phyloP scores from a whole-genome alignment of 2,113 vertebrate species.

The Psilopogon haemacephalus region DNA sequence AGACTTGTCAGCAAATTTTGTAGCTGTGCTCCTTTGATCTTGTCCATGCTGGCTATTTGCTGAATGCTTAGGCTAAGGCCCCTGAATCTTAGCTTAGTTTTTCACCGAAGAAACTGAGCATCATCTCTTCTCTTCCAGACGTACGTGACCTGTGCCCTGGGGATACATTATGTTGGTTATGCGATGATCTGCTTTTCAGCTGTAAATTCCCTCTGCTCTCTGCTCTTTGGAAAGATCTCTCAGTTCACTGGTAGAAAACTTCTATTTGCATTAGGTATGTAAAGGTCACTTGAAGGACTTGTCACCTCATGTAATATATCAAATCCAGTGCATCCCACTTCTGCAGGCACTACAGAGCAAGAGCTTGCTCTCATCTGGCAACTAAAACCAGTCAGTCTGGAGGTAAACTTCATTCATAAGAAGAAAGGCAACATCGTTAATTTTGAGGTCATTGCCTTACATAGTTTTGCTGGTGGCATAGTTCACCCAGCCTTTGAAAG shows the following conservation, averaged over 20 bases:
- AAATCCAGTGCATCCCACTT: background rate
- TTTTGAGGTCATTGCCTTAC: background rate
- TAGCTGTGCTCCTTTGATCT: background rate
- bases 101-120: background rate
- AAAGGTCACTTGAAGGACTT: background rate
- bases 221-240: constrained; percentile 83
- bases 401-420: background rate
- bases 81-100: background rate
- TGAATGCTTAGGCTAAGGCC: background rate
- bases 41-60: background rate
- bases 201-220: constrained; percentile 83
- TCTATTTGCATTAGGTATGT: constrained; percentile 86
- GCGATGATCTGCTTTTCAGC: constrained; percentile 93
- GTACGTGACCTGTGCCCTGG: constrained; percentile 89
- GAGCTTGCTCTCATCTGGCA: background rate
- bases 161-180: constrained; percentile 88
- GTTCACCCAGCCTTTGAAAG: background rate
- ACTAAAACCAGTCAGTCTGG: background rate
- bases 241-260: constrained; percentile 78
- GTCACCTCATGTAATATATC: background rate
- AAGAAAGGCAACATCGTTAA: background rate
- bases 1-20: background rate
- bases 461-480: background rate
- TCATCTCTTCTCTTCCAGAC: constrained; percentile 72
- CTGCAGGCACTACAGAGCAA: background rate